These are phyloP conservation scores for Sus scrofa DNA, from an alignment of 2,113 vertebrate species.

Conservation along the genomic window DNA sequence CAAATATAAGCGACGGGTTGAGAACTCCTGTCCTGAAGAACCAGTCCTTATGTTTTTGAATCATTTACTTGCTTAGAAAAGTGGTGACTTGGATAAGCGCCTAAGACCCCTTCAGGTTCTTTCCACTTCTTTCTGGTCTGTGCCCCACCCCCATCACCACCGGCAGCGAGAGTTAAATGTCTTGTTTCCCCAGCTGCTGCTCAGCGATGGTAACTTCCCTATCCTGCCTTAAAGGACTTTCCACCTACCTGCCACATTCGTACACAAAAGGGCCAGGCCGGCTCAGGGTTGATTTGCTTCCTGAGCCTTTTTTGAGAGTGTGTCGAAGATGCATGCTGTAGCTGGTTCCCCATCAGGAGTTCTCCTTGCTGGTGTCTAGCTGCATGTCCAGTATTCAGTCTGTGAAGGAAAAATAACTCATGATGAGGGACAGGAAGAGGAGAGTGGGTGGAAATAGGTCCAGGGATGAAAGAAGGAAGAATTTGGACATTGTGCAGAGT, in stretches of 20 bases:
- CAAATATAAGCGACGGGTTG: background rate
- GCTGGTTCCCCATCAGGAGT: background rate
- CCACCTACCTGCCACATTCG: background rate
- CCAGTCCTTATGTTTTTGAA: background rate
- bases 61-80: slow-evolving; percentile 36
- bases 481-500: background rate
- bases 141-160: background rate
- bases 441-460: background rate
- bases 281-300: background rate
- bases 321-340: background rate
- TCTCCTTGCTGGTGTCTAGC: background rate
- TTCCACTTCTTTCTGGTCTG: background rate
- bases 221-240: background rate
- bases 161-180: background rate
- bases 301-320: background rate
- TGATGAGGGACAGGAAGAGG: background rate
- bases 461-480: background rate
- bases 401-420: background rate
- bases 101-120: background rate
- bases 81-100: background rate
- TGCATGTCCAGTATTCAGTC: background rate
- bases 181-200: background rate
- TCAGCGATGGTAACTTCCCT: background rate
- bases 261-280: background rate
- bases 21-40: background rate